Evolutionary conservation across 2,797 vertebrate genomes (phyloP).

Genomic region (Glyptemys insculpta): DNA sequence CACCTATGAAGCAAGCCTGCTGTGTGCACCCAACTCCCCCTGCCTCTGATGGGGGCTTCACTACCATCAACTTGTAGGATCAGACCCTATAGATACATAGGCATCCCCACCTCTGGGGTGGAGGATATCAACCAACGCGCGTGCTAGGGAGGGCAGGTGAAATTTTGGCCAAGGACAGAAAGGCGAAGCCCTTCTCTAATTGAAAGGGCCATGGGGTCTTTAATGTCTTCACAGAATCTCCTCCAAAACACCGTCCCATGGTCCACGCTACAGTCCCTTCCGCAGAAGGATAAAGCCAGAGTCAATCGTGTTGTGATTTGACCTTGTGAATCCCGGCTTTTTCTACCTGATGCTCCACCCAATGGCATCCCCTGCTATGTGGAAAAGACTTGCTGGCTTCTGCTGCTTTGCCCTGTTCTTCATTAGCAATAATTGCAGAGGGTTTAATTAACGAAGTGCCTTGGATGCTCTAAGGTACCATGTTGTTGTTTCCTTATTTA

Average conservation of each 20-base stretch:
- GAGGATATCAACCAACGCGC: not conserved
- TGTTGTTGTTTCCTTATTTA: not conserved
- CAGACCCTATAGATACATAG: too few species aligned
- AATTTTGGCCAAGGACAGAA: not conserved
- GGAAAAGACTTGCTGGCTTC: not conserved
- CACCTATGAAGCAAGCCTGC: not conserved
- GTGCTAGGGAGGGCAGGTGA: not conserved
- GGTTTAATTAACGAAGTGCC: not conserved
- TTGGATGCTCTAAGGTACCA: not conserved
- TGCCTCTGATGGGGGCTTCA: too few species aligned
- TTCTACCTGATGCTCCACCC: not conserved
- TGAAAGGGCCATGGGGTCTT: not conserved
- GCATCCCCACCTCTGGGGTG: not conserved
- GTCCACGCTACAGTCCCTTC: not conserved
- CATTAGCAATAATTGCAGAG: not conserved
- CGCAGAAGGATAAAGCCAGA: too few species aligned
- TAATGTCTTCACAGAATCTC: not conserved
- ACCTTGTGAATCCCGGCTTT: not conserved
- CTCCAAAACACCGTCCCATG: not conserved
- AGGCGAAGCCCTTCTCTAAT: not conserved
- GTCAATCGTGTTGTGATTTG: not conserved
- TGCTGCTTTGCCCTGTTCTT: not conserved
- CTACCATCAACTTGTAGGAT: too few species aligned
- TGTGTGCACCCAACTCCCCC: not conserved
- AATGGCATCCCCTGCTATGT: not conserved